Evolutionary conservation across 2,888 invertebrate genomes (phyloP).

Genomic region (Amiota mariae): DNA sequence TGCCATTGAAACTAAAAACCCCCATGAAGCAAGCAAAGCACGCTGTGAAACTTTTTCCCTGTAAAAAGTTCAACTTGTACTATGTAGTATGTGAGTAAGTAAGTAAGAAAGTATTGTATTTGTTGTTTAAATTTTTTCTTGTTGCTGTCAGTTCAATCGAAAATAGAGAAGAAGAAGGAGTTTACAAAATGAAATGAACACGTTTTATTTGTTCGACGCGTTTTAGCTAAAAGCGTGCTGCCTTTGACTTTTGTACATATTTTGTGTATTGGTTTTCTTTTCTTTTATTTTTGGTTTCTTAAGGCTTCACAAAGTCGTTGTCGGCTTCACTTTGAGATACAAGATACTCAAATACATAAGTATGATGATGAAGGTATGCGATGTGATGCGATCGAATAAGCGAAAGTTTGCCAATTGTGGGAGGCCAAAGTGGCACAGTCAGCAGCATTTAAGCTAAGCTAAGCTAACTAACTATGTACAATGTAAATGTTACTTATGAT

Average conservation of each 20-base stretch:
- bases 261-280: not conserved
- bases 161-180: constrained; percentile 10
- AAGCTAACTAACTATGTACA: too few species aligned
- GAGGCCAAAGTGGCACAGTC: too few species aligned
- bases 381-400: too few species aligned
- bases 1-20: constrained; percentile 4
- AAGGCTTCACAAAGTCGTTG: too few species aligned
- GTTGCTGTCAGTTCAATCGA: not conserved
- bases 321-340: not conserved
- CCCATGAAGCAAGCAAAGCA: not conserved
- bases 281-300: not conserved
- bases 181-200: constrained; percentile 26
- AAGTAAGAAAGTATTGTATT: not conserved
- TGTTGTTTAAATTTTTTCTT: not conserved
- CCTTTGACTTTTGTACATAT: not conserved
- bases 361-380: too few species aligned
- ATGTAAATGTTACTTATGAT: too few species aligned
- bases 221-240: not conserved
- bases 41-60: too few species aligned
- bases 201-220: constrained; percentile 25
- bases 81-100: too few species aligned
- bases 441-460: too few species aligned
- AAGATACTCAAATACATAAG: not conserved
- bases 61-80: too few species aligned
- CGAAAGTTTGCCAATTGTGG: too few species aligned